Percentiles rank a stretch among this genome's conserved stretches.
Evolutionary conservation across 2,888 invertebrate genomes (phyloP).

Genomic region (Podotricha telesiphe): DNA sequence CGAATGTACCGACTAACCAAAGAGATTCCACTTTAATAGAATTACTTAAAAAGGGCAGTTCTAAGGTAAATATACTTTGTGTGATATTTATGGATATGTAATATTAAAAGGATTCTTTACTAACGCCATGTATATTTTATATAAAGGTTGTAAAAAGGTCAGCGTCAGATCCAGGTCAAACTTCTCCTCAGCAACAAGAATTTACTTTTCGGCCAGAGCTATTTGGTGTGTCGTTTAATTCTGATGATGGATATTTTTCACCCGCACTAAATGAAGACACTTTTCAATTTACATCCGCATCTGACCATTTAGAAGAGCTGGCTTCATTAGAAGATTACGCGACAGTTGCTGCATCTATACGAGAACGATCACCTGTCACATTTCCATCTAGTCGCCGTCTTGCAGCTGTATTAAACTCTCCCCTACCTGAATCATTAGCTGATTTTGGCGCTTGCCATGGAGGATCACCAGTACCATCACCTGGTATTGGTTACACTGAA

Average conservation of each 20-base stretch:
- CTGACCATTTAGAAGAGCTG: conserved; percentile 86
- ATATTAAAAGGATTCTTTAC: not conserved
- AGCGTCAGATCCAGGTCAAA: conserved; percentile 88
- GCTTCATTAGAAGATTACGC: conserved; percentile 86
- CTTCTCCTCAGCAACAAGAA: conserved; percentile 82
- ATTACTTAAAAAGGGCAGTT: conserved; percentile 87
- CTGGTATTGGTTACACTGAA: conserved; percentile 76
- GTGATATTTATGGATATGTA: conserved; percentile 22
- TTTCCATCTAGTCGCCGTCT: conserved; percentile 88
- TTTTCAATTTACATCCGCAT: conserved; percentile 85
- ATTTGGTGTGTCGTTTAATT: conserved; percentile 86
- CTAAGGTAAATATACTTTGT: conserved; percentile 71
- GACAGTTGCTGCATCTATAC: conserved; percentile 81
- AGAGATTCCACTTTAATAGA: conserved; percentile 92
- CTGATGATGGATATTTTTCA: conserved; percentile 86
- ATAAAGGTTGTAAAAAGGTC: conserved; percentile 87
- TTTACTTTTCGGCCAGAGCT: conserved; percentile 84
- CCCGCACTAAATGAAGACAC: conserved; percentile 90
- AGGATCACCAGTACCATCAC: conserved; percentile 78
- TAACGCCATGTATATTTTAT: conserved; percentile 3
- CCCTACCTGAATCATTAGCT: conserved; percentile 90
- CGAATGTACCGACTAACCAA: conserved; percentile 68
- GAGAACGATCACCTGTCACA: conserved; percentile 83
- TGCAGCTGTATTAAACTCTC: conserved; percentile 90
- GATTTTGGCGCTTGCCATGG: conserved; percentile 92